These are phyloP conservation scores for Distichodus sexfasciatus DNA, from an alignment of 2,797 vertebrate species.

Conservation along the genomic window DNA sequence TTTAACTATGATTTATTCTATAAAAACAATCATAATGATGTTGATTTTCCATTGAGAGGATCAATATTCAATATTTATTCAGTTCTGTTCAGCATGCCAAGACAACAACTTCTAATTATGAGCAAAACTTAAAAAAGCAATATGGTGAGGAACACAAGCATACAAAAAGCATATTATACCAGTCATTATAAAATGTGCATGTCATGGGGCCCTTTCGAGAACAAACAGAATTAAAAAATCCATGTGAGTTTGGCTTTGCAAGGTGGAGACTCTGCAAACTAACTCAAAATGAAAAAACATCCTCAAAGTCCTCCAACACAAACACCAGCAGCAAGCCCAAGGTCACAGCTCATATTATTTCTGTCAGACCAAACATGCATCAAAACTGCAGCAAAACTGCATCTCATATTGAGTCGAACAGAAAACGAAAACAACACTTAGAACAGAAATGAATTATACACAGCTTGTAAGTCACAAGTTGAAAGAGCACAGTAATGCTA, in stretches of 20 bases:
- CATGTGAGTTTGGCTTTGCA: conserved; percentile 51
- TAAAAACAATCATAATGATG: too few relatives aligned
- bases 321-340: conserved; percentile 56
- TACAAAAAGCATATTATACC: conserved; percentile 60
- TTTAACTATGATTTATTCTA: too few relatives aligned
- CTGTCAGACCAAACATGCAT: conserved; percentile 52
- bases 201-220: conserved; percentile 63
- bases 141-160: conserved; percentile 63
- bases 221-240: conserved; percentile 68
- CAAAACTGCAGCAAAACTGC: conserved; percentile 24
- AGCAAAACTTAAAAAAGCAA: conserved; percentile 53
- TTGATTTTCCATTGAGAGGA: conserved; percentile 56
- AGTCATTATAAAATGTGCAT: conserved; percentile 62
- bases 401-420: conserved; percentile 19
- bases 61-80: conserved; percentile 45
- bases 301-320: conserved; percentile 48
- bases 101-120: conserved; percentile 64
- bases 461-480: background rate
- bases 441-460: background rate
- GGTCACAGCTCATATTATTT: conserved; percentile 54
- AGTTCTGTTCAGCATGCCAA: conserved; percentile 58
- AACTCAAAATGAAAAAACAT: conserved; percentile 61
- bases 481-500: background rate
- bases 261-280: conserved; percentile 51
- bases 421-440: conserved; percentile 26